Evolutionary conservation across 2,113 vertebrate genomes (phyloP).

Genomic region (Suricata suricatta): DNA sequence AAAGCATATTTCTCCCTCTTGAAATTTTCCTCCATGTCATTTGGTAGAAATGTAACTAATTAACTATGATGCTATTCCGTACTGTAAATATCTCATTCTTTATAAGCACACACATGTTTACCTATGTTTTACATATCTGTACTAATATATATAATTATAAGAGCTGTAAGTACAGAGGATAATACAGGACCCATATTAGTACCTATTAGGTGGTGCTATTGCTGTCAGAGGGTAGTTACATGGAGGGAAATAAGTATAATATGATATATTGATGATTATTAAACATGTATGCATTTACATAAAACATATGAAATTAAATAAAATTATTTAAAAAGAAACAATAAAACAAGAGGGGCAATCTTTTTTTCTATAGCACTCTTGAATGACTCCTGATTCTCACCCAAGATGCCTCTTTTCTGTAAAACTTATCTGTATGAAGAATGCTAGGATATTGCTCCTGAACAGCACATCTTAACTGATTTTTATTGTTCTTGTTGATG

Average conservation of each 20-base stretch:
- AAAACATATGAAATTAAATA: neutral
- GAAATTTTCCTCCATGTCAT: neutral
- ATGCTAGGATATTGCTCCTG: neutral
- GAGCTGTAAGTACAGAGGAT: neutral
- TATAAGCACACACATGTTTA: neutral
- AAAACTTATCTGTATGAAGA: neutral
- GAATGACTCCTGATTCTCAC: neutral
- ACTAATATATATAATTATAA: neutral
- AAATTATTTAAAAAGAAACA: neutral
- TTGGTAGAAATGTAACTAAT: neutral
- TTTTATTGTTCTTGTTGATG: neutral
- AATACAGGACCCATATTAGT: neutral
- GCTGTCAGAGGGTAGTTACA: neutral
- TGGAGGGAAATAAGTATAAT: neutral
- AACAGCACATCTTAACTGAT: neutral
- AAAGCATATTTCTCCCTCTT: neutral
- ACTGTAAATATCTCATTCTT: neutral
- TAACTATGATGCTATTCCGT: neutral
- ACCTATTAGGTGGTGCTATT: neutral
- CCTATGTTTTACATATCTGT: neutral
- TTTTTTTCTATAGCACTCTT: neutral
- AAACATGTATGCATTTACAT: neutral
- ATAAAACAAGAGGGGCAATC: neutral
- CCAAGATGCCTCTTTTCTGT: neutral
- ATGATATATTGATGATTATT: neutral